Percentiles rank a stretch among this genome's conserved stretches.
Conservation (phyloP, 2,888 invertebrate species). For the Allacma fusca region DNA sequence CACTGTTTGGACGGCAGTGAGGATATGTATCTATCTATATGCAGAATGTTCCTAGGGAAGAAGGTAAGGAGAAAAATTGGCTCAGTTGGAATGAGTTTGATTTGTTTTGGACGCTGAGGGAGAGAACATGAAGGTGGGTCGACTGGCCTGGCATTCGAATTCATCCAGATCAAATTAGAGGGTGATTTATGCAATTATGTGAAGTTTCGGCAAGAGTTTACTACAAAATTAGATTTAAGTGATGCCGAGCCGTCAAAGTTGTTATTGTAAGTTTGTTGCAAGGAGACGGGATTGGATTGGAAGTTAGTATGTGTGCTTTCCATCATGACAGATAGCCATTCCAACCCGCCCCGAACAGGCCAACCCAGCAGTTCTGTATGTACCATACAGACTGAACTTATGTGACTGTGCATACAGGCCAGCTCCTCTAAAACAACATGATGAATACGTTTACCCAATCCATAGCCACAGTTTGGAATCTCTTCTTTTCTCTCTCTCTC, state of each 20-base stretch:
- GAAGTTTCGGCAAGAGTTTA: conserved; percentile 58
- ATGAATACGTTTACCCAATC: conserved; percentile 20
- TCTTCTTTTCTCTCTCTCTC: conserved; percentile 6
- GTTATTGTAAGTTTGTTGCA: conserved; percentile 50
- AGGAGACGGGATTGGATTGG: conserved; percentile 35
- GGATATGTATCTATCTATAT: too few species aligned
- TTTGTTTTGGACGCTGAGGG: conserved; percentile 40
- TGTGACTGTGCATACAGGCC: too few species aligned
- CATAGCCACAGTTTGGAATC: conserved; percentile 16
- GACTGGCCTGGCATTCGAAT: conserved; percentile 41
- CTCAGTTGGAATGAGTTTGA: conserved; percentile 36
- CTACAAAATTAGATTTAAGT: conserved; percentile 59
- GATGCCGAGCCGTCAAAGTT: conserved; percentile 54
- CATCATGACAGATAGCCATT: conserved; percentile 38
- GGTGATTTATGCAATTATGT: conserved; percentile 61
- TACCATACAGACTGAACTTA: too few species aligned
- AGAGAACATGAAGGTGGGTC: conserved; percentile 30
- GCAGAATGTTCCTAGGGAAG: too few species aligned
- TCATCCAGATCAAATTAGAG: conserved; percentile 57
- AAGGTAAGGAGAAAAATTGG: conserved; percentile 20
- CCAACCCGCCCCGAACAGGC: conserved; percentile 34
- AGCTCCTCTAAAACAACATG: not conserved
- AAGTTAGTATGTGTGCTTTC: conserved; percentile 32
- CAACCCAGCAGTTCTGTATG: not conserved
- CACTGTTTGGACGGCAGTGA: too few species aligned